Evolutionary conservation across 2,888 invertebrate species (phyloP), one percentile per base, ranked within the genome.

Genomic region (Hydrotaea cyrtoneurina): DNA sequence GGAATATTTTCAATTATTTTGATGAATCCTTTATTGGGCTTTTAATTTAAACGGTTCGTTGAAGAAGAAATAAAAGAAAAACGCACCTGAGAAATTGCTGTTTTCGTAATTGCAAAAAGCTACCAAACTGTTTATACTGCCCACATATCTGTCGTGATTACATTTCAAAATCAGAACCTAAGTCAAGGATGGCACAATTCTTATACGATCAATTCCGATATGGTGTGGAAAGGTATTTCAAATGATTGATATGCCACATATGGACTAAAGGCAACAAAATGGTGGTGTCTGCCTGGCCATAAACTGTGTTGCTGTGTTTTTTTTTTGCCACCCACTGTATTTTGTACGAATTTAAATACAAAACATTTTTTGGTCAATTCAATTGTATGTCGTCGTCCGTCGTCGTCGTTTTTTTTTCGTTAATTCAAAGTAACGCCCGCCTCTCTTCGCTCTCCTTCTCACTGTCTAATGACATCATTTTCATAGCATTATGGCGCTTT

Each of bases 401-500:
- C 19, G 53, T 17, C n/a, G n/a, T 53, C 17, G 17, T 15, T 53
- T 11, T 21, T 55, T 55, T 55, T 59, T 23, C 31, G 26, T 15
- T 46, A 74, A 69, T 77, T 66, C 64, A 11, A 69, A 50, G 17
- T 39, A 43, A 15, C 11, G 36, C 46, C 39, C 39, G 17, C 13
- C 59, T 62, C 57, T 62, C 31, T 13, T 23, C 59, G 21, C 26
- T 26, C 15, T 62, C 39, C 19, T 43, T 1, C 69, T 69, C 69
- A 23, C 39, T 5, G 11, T 66, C 17, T 72, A 79, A 83, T 83
- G 82, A 83, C 82, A 83, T 83, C 82, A 83, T 83, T 79, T 72
- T 57, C 43, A 78, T 71, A 72, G 69, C 31, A 76, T 72, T 75
- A 75, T 72, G 71, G n/a, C 10, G 13, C 53, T 23, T 1, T 39